Evolutionary conservation across 1,140 invertebrate species (phyloP), one percentile per base, ranked within the genome.

Genomic region (Lycorma delicatula): DNA sequence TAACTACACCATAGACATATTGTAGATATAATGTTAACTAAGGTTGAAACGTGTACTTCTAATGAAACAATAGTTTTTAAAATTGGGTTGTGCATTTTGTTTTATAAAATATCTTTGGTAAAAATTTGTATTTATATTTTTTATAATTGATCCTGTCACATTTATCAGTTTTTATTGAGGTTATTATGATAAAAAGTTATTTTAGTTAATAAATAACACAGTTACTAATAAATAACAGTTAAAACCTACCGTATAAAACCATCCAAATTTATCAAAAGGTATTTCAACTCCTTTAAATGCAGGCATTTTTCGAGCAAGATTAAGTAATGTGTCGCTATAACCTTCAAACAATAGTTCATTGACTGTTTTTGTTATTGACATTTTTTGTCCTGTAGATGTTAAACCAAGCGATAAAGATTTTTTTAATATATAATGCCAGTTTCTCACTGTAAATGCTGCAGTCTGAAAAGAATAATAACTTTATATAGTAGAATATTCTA

Each of bases 261-360:
- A 84, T 26, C 85, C 88, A 69, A 91, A 89, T 65, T 76, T 79
- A 66, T 81, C 81, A 0, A 79, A 78, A 1, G 85, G 80, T 11
- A 63, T 46, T 1, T 80, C 75, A 1, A 76, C 25, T 1, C 72
- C 75, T 0, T 72, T 68, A 9, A 71, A 70, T 1, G 65, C 59
- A 1, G 81, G 79, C 46, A 85, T 55, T 58, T 73, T 77, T 38
- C 77, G 75, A 1, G 79, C 81, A 28, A 86, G 68, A 27, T 81
- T 77, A 27, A 91, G 76, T 18, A 91, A 68, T 0, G 74, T 61
- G 65, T 92, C 88, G 0, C 75, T 71, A 63, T 87, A 91, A 0
- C 89, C 89, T 1, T 84, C 81, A 66, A 91, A 91, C 0, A 91
- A 70, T 12, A 91, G 70, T 62, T 92, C 79, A 5, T 80, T 74